Conservation (phyloP, 2,113 vertebrate genomes). For the Prietella phreatophila region DNA sequence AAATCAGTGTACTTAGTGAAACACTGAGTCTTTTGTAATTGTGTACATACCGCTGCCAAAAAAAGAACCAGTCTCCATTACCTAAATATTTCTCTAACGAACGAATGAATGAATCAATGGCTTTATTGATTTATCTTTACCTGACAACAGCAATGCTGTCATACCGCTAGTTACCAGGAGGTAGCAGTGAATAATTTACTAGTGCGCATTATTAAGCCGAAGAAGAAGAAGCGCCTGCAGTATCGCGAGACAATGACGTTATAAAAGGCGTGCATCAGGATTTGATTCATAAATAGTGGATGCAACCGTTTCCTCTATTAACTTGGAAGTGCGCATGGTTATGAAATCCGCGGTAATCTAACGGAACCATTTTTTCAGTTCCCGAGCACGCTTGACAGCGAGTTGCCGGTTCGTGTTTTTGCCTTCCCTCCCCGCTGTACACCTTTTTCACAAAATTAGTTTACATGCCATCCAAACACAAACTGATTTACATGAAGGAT, state of each 20-base stretch:
- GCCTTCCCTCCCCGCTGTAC: not conserved
- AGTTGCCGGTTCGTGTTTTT: not conserved
- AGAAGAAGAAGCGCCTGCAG: not conserved
- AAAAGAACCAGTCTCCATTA: not conserved
- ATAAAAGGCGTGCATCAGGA: not conserved
- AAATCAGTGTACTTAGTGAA: not conserved
- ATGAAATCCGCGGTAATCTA: not conserved
- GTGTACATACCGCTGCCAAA: too few species aligned
- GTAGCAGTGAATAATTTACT: not conserved
- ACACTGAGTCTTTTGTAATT: not conserved
- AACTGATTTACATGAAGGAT: not conserved
- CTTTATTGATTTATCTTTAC: too few species aligned
- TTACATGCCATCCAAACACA: conserved; percentile 45
- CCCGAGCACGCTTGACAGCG: not conserved
- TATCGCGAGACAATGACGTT: not conserved
- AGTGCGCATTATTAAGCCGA: not conserved
- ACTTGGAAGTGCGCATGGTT: not conserved
- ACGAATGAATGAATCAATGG: too few species aligned
- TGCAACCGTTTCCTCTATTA: not conserved
- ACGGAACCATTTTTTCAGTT: not conserved
- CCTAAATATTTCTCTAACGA: too few species aligned
- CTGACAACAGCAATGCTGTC: not conserved
- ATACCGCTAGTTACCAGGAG: not conserved
- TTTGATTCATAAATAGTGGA: not conserved
- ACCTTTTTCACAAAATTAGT: too few species aligned